These are phyloP conservation scores for Drosophila emarginata DNA, from an alignment of 2,888 invertebrate genomes.

Conservation along the genomic window DNA sequence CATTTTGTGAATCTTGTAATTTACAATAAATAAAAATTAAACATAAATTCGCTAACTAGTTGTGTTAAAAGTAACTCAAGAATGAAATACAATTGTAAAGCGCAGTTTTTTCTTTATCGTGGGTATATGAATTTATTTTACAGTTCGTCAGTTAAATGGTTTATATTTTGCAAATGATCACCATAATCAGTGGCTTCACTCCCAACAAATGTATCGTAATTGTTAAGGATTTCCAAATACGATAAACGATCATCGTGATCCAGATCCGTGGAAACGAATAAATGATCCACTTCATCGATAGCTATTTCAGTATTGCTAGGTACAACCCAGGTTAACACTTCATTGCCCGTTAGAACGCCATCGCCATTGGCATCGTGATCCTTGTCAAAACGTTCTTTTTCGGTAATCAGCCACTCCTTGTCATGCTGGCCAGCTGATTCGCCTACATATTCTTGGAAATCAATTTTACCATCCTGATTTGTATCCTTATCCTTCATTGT, in stretches of 20 bases:
- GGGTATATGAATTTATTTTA: constrained; percentile 80
- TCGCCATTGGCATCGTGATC: constrained; percentile 93
- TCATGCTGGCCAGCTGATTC: constrained; percentile 85
- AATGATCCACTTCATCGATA: constrained; percentile 93
- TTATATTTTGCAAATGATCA: constrained; percentile 91
- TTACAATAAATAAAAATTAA: constrained; percentile 8
- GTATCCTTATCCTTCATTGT: constrained; percentile 93
- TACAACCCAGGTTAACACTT: constrained; percentile 94
- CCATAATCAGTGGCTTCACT: constrained; percentile 96
- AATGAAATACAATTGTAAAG: constrained; percentile 5
- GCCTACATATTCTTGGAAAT: constrained; percentile 85
- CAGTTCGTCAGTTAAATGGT: constrained; percentile 92
- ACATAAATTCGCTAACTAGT: constrained; percentile 6
- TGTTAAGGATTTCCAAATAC: constrained; percentile 91
- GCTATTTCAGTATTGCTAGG: constrained; percentile 96
- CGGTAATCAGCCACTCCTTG: constrained; percentile 88
- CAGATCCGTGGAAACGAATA: constrained; percentile 93
- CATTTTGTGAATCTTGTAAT: constrained; percentile 16
- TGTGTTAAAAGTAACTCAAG: neutral
- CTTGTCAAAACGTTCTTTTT: constrained; percentile 92
- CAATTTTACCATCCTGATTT: constrained; percentile 92
- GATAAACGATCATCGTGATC: constrained; percentile 91
- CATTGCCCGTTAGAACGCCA: constrained; percentile 89
- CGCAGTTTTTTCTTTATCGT: constrained; percentile 25
- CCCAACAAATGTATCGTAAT: constrained; percentile 95